These are phyloP conservation scores for Mamestra configurata DNA, from an alignment of 1,140 invertebrate genomes.

Conservation along the genomic window DNA sequence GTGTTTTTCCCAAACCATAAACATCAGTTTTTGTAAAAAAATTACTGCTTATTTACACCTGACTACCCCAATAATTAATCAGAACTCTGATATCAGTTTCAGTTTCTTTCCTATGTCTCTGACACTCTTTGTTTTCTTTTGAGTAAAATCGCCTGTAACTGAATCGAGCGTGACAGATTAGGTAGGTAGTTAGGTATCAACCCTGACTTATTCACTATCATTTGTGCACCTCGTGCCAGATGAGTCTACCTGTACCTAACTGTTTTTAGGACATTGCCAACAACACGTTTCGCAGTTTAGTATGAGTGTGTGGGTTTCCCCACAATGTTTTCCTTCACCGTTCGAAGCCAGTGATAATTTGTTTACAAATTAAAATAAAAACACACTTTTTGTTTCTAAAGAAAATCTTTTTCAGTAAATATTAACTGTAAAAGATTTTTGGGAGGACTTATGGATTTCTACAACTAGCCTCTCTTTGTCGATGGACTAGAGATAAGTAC, in stretches of 20 bases:
- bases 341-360: slow-evolving; percentile 15
- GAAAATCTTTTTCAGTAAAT: background rate
- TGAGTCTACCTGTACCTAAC: slow-evolving; percentile 24
- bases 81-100: no score
- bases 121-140: background rate
- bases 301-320: slow-evolving; percentile 43
- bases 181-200: background rate
- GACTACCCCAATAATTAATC: no score
- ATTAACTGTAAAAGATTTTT: no score
- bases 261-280: slow-evolving; percentile 27
- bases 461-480: no score
- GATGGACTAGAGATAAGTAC: no score
- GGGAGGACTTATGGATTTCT: no score
- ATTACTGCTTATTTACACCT: no score
- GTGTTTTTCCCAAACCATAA: no score
- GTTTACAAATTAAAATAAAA: background rate
- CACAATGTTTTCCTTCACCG: slow-evolving; percentile 19
- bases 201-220: background rate
- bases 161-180: no score
- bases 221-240: background rate
- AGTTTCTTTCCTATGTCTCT: no score
- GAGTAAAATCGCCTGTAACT: background rate
- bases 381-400: background rate
- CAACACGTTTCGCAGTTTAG: slow-evolving; percentile 13
- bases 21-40: no score